A percentile compares a stretch with the other conserved stretches of the same genome.
Evolutionary conservation across 2,797 vertebrate genomes (phyloP).

Genomic region (Smutsia gigantea): DNA sequence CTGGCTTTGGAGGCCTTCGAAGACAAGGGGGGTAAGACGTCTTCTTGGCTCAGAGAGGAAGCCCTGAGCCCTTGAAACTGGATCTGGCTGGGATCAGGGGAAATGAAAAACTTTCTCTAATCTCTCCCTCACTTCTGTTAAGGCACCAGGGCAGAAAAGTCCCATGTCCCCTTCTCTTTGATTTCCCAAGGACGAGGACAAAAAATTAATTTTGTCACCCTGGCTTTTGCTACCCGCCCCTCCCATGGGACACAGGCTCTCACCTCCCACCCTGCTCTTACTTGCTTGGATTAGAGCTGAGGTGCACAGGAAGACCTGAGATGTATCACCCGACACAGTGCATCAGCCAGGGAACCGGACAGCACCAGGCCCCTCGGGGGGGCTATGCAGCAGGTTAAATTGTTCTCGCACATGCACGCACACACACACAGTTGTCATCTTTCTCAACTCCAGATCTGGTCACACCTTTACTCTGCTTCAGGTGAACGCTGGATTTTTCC

Average conservation of each 20-base stretch:
- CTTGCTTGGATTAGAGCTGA: neutral
- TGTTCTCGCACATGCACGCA: neutral
- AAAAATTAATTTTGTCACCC: neutral
- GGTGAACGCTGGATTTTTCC: neutral
- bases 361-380: neutral
- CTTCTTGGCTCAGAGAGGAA: constrained; percentile 7
- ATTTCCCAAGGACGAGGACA: neutral
- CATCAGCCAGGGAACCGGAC: neutral
- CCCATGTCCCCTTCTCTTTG: neutral
- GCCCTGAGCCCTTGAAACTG: neutral
- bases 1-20: constrained; percentile 8
- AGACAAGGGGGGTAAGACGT: neutral
- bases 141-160: neutral
- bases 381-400: neutral
- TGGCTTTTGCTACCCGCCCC: neutral
- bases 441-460: neutral
- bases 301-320: rapidly evolving
- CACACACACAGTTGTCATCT: neutral
- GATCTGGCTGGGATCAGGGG: neutral
- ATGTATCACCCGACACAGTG: rapidly evolving
- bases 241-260: neutral
- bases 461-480: neutral
- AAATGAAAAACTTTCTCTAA: neutral
- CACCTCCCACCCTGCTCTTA: neutral
- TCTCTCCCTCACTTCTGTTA: neutral